Conservation (phyloP, 2,797 vertebrate genomes). For the Sciurus vulgaris region DNA sequence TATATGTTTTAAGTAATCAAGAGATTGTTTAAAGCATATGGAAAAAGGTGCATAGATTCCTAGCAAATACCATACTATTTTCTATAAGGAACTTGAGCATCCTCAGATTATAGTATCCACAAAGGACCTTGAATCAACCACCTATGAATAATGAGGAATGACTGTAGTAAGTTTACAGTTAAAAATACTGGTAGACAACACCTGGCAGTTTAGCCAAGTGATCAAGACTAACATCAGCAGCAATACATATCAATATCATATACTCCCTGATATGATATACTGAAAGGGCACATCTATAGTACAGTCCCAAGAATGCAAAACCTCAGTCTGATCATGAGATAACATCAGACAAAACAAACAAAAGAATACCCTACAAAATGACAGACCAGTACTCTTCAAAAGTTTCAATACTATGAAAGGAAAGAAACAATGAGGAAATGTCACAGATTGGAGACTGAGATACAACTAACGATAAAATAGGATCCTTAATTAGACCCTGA, state of each 20-base stretch:
- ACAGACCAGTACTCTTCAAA: neutral
- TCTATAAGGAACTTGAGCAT: too few relatives aligned
- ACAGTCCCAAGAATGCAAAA: neutral
- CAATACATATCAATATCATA: neutral
- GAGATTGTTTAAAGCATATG: neutral
- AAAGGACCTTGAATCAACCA: neutral
- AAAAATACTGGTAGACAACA: conserved; percentile 18
- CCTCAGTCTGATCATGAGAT: conserved; percentile 1
- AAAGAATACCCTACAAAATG: neutral
- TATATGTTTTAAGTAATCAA: neutral
- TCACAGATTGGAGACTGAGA: neutral
- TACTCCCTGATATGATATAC: neutral
- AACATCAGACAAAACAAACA: neutral
- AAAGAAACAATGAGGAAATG: neutral
- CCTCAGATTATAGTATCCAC: neutral
- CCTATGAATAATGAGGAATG: neutral
- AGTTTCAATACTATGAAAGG: neutral
- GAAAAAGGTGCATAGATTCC: neutral
- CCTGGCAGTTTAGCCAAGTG: conserved; percentile 24
- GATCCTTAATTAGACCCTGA: neutral
- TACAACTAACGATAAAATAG: neutral
- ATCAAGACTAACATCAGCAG: conserved; percentile 16
- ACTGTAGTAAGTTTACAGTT: neutral
- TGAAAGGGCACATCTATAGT: neutral
- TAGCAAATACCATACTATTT: neutral